These are phyloP conservation scores for Gastrophryne carolinensis DNA, from an alignment of 2,797 vertebrate species.

Conservation along the genomic window DNA sequence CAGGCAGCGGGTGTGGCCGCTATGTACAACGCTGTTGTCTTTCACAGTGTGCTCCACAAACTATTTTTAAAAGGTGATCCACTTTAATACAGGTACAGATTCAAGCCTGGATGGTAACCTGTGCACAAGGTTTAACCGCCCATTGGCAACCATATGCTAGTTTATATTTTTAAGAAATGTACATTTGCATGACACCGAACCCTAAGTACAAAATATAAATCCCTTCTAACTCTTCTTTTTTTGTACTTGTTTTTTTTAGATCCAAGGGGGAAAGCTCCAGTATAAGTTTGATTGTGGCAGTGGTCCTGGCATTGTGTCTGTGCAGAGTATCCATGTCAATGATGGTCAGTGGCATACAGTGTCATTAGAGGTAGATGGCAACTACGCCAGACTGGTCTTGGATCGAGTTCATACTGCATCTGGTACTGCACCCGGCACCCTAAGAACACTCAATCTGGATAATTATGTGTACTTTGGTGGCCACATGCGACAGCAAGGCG, in stretches of 20 bases:
- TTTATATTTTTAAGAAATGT: too few species aligned
- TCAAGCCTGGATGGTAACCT: too few species aligned
- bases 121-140: too few species aligned
- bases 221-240: too few species aligned
- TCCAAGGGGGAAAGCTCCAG: conserved; percentile 90
- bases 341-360: conserved; percentile 95
- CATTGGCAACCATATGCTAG: too few species aligned
- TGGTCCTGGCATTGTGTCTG: conserved; percentile 89
- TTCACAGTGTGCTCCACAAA: too few species aligned
- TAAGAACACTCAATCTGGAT: conserved; percentile 93
- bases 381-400: conserved; percentile 89
- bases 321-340: conserved; percentile 91
- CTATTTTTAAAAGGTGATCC: too few species aligned
- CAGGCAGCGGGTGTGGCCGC: too few species aligned
- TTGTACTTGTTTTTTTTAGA: conserved; percentile 69
- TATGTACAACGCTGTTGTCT: too few species aligned
- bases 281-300: conserved; percentile 98
- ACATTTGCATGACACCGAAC: too few species aligned
- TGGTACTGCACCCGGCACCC: conserved; percentile 88
- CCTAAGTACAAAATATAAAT: too few species aligned
- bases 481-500: conserved; percentile 79
- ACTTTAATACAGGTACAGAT: too few species aligned
- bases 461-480: conserved; percentile 90
- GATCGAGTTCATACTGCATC: conserved; percentile 92
- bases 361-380: conserved; percentile 91